Percentiles rank a stretch among this genome's conserved stretches.
phyloP scores from a whole-genome alignment of 2,113 vertebrate genomes.

The Acanthochromis polyacanthus region DNA sequence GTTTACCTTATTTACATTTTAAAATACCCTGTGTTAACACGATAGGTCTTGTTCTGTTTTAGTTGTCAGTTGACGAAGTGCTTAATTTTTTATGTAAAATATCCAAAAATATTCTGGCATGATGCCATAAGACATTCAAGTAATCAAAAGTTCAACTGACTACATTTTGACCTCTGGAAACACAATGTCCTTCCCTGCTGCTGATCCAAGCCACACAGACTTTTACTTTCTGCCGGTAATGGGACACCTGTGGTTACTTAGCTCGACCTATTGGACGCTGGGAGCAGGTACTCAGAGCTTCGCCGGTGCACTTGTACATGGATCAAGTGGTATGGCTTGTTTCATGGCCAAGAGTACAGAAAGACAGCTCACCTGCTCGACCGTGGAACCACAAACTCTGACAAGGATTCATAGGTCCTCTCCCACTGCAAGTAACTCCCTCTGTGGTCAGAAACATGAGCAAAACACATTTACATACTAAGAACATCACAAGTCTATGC shows the following conservation, averaged over 20 bases:
- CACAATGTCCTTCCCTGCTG: constrained; percentile 6
- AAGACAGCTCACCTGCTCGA: constrained; percentile 91
- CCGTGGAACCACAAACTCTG: constrained; percentile 95
- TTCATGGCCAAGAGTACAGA: neutral
- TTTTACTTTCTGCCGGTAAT: constrained; percentile 77
- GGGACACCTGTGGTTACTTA: constrained; percentile 59
- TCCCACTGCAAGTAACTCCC: constrained; percentile 89
- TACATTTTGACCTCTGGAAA: neutral
- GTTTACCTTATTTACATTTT: too few relatives aligned
- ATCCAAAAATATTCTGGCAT: neutral
- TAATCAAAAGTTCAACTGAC: neutral
- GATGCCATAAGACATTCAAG: neutral
- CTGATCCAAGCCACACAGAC: constrained; percentile 44
- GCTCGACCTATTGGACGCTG: constrained; percentile 47
- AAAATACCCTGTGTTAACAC: too few relatives aligned
- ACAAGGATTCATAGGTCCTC: constrained; percentile 93
- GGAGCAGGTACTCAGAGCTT: constrained; percentile 19
- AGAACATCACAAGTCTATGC: neutral
- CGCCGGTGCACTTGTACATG: constrained; percentile 14
- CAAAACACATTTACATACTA: neutral
- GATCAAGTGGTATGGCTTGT: constrained; percentile 44
- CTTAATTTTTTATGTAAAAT: too few relatives aligned
- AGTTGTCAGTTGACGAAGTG: too few relatives aligned
- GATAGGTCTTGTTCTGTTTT: too few relatives aligned
- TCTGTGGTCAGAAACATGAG: constrained; percentile 74